These are phyloP conservation scores for Ephestia elutella DNA, from an alignment of 1,140 invertebrate species.

Conservation along the genomic window DNA sequence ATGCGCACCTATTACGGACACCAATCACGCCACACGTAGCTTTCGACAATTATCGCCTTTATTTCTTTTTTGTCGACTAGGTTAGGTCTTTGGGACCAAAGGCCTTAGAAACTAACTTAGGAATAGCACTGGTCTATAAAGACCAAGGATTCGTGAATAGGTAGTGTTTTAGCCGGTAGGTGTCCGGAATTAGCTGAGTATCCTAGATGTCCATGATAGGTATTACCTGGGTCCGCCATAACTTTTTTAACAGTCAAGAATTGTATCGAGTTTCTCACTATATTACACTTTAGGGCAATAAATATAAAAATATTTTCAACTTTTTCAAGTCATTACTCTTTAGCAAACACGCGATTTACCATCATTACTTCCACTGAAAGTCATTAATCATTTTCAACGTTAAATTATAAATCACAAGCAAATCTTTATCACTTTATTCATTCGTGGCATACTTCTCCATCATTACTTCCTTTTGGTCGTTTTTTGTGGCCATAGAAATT, in stretches of 20 bases:
- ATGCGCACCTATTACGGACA: conserved; percentile 22
- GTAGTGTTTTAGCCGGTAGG: too few species aligned
- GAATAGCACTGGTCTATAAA: too few species aligned
- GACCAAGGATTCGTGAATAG: too few species aligned
- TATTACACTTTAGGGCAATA: too few species aligned
- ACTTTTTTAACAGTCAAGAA: too few species aligned
- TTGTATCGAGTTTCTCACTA: too few species aligned
- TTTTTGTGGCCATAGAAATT: not conserved
- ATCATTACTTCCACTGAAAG: not conserved
- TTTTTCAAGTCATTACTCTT: not conserved
- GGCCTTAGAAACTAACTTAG: too few species aligned
- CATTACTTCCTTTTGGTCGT: not conserved
- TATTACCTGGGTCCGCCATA: too few species aligned
- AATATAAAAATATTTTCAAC: too few species aligned
- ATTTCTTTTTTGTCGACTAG: not conserved
- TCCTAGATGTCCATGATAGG: too few species aligned
- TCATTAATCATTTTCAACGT: not conserved
- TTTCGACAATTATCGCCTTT: not conserved
- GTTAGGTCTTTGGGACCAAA: too few species aligned
- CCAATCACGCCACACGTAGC: conserved; percentile 11
- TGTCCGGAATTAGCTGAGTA: too few species aligned
- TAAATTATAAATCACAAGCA: not conserved
- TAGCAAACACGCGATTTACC: not conserved
- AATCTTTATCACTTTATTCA: not conserved
- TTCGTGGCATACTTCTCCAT: not conserved